Conservation (phyloP, 2,113 vertebrate species). For the Cyanistes caeruleus region DNA sequence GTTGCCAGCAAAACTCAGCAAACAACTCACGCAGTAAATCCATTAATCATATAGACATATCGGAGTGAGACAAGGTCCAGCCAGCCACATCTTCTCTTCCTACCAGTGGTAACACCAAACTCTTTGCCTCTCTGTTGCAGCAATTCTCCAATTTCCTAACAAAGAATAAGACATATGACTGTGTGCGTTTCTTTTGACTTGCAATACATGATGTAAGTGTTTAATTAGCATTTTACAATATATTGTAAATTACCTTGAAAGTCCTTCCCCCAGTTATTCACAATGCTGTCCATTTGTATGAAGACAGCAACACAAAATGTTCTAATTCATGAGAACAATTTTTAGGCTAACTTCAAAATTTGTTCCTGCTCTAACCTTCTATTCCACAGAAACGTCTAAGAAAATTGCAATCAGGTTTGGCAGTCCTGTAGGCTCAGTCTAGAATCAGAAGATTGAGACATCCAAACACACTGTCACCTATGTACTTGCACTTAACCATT, state of each 20-base stretch:
- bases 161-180: neutral
- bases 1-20: neutral
- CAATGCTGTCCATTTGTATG: neutral
- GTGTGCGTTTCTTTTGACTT: neutral
- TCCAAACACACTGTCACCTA: neutral
- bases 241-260: neutral
- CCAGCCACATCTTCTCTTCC: constrained; percentile 96
- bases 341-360: neutral
- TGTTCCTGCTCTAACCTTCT: neutral
- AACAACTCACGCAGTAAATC: constrained; percentile 94
- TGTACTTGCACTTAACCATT: neutral
- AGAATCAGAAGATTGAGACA: neutral
- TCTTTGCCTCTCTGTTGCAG: constrained; percentile 92
- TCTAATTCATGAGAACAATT: neutral
- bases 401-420: neutral
- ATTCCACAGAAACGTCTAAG: neutral
- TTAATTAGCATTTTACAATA: neutral
- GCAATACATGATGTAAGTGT: neutral
- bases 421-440: neutral
- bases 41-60: constrained; percentile 98
- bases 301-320: neutral
- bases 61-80: constrained; percentile 92
- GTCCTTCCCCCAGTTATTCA: neutral
- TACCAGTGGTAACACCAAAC: constrained; percentile 94
- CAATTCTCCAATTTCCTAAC: constrained; percentile 87